Percentiles rank a stretch among this genome's conserved stretches.
Conservation (phyloP, 2,113 vertebrate species). For the Pterocles burchelli region DNA sequence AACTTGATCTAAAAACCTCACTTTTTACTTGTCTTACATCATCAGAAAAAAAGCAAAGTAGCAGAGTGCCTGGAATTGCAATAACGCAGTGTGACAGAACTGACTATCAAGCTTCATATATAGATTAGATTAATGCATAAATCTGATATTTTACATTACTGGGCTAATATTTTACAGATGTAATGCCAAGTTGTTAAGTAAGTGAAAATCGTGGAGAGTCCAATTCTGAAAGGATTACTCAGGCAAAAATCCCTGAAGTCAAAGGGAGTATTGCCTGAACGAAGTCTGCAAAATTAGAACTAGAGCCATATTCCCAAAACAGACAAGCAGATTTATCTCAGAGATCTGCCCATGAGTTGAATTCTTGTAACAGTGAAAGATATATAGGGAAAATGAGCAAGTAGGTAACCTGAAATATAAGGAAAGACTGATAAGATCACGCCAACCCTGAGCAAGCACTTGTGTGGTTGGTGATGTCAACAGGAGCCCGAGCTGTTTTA, state of each 20-base stretch:
- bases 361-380: slow-evolving; percentile 69
- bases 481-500: slow-evolving; percentile 72
- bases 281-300: slow-evolving; percentile 61
- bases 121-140: slow-evolving; percentile 55
- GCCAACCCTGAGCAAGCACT: slow-evolving; percentile 69
- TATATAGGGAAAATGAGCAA: slow-evolving; percentile 48
- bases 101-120: slow-evolving; percentile 30
- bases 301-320: slow-evolving; percentile 62
- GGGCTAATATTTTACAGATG: slow-evolving; percentile 64
- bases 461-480: slow-evolving; percentile 74
- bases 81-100: slow-evolving; percentile 3
- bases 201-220: slow-evolving; percentile 42
- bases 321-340: slow-evolving; percentile 57
- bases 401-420: slow-evolving; percentile 62
- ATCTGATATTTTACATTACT: slow-evolving; percentile 48
- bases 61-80: slow-evolving; percentile 40
- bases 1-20: neutral
- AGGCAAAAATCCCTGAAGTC: slow-evolving; percentile 68
- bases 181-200: slow-evolving; percentile 67
- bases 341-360: slow-evolving; percentile 67
- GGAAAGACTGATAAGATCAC: slow-evolving; percentile 71
- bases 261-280: slow-evolving; percentile 57
- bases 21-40: slow-evolving; percentile 1
- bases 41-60: neutral
- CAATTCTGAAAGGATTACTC: slow-evolving; percentile 70